phyloP scores from a whole-genome alignment of 2,113 vertebrate genomes.

The Otolemur garnettii region DNA sequence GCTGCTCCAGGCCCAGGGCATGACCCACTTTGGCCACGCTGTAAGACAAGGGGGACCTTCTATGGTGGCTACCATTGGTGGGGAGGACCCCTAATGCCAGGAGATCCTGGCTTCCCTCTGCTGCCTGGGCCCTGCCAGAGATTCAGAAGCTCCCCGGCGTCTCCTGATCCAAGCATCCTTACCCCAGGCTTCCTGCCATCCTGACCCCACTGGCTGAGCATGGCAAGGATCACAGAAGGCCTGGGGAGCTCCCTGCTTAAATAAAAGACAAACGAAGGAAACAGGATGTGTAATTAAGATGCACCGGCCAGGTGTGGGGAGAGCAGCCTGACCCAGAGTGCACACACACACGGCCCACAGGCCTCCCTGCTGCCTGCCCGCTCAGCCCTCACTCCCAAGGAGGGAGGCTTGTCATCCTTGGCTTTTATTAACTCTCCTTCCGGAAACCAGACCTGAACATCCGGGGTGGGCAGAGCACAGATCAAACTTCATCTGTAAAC shows the following conservation, averaged over 20 bases:
- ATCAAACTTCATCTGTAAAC: slow-evolving; percentile 62
- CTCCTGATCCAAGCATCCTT: slow-evolving; percentile 70
- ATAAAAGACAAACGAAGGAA: slow-evolving; percentile 93
- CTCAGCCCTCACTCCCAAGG: accelerated
- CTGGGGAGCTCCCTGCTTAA: slow-evolving; percentile 86
- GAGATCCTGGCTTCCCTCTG: slow-evolving; percentile 71
- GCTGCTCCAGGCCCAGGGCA: slow-evolving; percentile 70
- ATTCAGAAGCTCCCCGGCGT: slow-evolving; percentile 75
- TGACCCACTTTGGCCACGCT: slow-evolving; percentile 72
- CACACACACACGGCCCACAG: slow-evolving; percentile 46
- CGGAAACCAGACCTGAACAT: slow-evolving; percentile 53
- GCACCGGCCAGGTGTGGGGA: slow-evolving; percentile 89
- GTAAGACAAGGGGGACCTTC: slow-evolving; percentile 56
- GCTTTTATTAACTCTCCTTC: background rate
- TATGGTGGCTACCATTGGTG: slow-evolving; percentile 59
- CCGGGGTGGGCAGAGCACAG: background rate
- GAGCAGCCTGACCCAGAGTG: slow-evolving; percentile 85
- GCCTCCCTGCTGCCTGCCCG: accelerated
- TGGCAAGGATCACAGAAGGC: slow-evolving; percentile 76
- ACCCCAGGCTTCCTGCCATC: slow-evolving; percentile 75
- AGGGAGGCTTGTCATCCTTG: background rate
- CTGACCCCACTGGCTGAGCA: slow-evolving; percentile 76
- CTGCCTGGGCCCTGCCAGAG: slow-evolving; percentile 70
- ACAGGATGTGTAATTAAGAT: slow-evolving; percentile 93
- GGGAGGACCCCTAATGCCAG: slow-evolving; percentile 75